Conservation (phyloP, 2,113 vertebrate genomes). For the Taurulus bubalis region DNA sequence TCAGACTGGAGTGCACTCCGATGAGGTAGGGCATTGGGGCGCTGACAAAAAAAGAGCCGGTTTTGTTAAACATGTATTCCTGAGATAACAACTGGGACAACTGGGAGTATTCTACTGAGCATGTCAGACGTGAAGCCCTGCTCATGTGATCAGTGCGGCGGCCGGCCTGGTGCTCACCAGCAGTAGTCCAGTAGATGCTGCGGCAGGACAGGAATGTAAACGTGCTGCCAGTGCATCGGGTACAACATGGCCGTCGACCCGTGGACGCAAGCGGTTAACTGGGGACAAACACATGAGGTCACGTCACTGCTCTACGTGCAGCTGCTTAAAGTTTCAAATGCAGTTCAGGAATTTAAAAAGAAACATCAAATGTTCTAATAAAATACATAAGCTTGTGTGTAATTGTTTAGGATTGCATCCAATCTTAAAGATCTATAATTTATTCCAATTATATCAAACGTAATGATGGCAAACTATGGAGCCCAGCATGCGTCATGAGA, state of each 20-base stretch:
- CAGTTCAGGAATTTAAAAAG: not conserved
- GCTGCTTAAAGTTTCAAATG: not conserved
- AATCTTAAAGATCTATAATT: not conserved
- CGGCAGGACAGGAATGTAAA: conserved; percentile 98
- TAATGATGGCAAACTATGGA: not conserved
- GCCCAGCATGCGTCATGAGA: not conserved
- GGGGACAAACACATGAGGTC: conserved; percentile 37
- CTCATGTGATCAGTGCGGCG: not conserved
- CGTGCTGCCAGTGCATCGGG: conserved; percentile 99
- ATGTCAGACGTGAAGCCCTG: not conserved
- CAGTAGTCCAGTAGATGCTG: conserved; percentile 98
- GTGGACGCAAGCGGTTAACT: conserved; percentile 98
- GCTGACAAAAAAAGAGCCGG: conserved; percentile 52
- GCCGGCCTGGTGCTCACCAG: conserved; percentile 86
- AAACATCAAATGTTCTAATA: not conserved
- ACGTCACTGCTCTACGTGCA: not conserved
- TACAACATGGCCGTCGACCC: conserved; percentile 97
- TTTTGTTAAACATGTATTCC: not conserved
- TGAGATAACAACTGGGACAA: not conserved
- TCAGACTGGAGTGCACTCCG: conserved; percentile 82
- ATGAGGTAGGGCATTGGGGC: conserved; percentile 83
- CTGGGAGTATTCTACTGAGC: not conserved
- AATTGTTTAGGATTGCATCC: not conserved
- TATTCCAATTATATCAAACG: not conserved
- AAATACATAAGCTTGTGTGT: no score